A percentile compares a stretch with the other conserved stretches of the same genome.
Conservation (phyloP, 2,797 vertebrate genomes). For the Phalanger gymnotis region DNA sequence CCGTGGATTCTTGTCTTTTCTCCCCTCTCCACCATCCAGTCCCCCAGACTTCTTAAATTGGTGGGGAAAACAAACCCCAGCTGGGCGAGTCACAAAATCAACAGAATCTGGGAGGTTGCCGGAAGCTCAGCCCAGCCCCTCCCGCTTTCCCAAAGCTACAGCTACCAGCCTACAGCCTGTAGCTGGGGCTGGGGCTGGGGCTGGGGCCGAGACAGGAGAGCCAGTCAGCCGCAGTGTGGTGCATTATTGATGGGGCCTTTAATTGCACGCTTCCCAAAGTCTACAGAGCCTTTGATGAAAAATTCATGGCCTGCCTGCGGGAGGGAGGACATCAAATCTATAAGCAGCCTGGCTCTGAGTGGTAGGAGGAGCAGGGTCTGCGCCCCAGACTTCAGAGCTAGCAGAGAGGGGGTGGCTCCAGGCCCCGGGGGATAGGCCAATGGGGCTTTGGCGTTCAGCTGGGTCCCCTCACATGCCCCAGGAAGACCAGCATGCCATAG, state of each 20-base stretch:
- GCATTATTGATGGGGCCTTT: slow-evolving; percentile 81
- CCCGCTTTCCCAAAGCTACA: neutral
- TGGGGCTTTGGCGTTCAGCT: neutral
- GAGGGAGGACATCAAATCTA: slow-evolving; percentile 59
- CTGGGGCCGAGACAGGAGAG: slow-evolving; percentile 7
- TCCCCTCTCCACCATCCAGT: neutral
- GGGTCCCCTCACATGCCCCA: neutral
- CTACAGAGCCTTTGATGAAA: slow-evolving; percentile 81
- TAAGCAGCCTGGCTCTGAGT: neutral
- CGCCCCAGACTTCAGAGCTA: neutral
- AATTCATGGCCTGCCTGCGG: slow-evolving; percentile 76
- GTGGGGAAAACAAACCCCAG: neutral
- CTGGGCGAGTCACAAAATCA: neutral
- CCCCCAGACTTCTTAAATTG: neutral
- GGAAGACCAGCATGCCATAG: neutral
- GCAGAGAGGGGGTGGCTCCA: neutral
- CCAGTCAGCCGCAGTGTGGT: slow-evolving; percentile 10
- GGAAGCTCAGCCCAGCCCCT: neutral
- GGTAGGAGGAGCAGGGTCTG: rapidly evolving
- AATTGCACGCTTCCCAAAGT: slow-evolving; percentile 80
- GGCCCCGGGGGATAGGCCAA: neutral
- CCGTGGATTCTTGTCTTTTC: neutral
- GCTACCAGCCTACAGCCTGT: neutral
- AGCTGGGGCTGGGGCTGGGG: slow-evolving; percentile 17
- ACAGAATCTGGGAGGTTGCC: neutral